Evolutionary conservation across 2,888 invertebrate species (phyloP).

Genomic region (Drosophila leonis): DNA sequence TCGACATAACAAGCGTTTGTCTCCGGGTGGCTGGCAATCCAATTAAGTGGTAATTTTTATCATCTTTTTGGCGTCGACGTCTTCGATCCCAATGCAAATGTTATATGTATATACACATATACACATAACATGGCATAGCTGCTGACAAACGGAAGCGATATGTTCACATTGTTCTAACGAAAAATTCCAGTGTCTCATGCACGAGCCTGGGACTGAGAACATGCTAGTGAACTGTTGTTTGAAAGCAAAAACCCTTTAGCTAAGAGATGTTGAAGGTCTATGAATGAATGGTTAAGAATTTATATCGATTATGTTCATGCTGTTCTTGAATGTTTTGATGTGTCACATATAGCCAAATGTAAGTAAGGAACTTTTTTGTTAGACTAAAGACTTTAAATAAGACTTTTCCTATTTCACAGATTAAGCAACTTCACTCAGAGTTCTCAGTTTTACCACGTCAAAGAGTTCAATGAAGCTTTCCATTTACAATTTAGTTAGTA

Average conservation of each 20-base stretch:
- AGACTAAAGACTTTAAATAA: no score
- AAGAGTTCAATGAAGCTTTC: no score
- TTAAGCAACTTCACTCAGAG: no score
- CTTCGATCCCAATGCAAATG: constrained; percentile 40
- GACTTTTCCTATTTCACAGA: no score
- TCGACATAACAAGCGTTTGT: constrained; percentile 31
- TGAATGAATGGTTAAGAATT: not conserved
- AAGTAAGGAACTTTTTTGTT: not conserved
- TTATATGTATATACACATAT: not conserved
- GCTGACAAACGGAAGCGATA: constrained; percentile 80
- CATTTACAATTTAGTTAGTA: no score
- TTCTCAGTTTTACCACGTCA: no score
- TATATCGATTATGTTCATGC: not conserved
- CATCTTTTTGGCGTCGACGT: constrained; percentile 49
- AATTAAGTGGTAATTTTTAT: constrained; percentile 81
- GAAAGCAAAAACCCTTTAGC: constrained; percentile 20
- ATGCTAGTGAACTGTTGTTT: not conserved
- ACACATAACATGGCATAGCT: constrained; percentile 41
- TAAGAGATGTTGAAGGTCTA: not conserved
- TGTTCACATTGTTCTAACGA: constrained; percentile 74
- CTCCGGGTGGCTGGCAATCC: constrained; percentile 67
- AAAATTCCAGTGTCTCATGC: constrained; percentile 55
- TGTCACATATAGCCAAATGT: not conserved
- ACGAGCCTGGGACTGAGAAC: constrained; percentile 46
- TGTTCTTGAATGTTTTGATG: not conserved